Evolutionary conservation across 2,888 invertebrate species (phyloP).

Genomic region (Fragum whitleyi): DNA sequence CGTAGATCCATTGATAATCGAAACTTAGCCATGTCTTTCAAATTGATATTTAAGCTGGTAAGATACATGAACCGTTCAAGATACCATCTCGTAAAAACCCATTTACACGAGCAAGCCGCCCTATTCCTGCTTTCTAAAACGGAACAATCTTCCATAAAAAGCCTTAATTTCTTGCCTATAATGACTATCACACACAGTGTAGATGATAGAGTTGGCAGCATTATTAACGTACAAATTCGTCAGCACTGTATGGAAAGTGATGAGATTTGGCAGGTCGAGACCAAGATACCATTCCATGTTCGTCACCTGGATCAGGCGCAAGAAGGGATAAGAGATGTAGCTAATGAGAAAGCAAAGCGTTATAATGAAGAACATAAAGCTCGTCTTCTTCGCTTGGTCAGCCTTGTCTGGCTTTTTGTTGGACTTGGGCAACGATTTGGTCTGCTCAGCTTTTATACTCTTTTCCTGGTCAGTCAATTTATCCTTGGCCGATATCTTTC

Average conservation of each 20-base stretch:
- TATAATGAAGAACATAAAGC: conserved; percentile 9
- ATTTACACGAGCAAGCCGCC: too few species aligned
- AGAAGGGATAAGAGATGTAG: conserved; percentile 2
- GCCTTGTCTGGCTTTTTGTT: conserved; percentile 11
- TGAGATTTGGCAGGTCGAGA: neutral
- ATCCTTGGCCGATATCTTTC: too few species aligned
- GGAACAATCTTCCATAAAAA: conserved; percentile 13
- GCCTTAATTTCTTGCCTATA: conserved; percentile 10
- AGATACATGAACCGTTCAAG: too few species aligned
- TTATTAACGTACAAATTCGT: neutral
- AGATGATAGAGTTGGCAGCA: conserved; percentile 8
- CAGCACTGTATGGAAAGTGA: neutral
- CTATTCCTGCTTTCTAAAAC: too few species aligned
- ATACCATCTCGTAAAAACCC: too few species aligned
- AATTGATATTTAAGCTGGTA: too few species aligned
- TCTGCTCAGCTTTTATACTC: too few species aligned
- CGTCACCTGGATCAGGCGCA: neutral
- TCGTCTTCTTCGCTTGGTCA: neutral
- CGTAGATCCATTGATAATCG: too few species aligned
- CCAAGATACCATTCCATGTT: neutral
- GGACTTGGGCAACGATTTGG: too few species aligned
- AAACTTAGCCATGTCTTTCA: too few species aligned
- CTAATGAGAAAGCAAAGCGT: neutral
- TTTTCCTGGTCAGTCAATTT: too few species aligned
- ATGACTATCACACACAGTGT: conserved; percentile 5